phyloP scores from a whole-genome alignment of 2,797 vertebrate species.

The Lacerta viridis region DNA sequence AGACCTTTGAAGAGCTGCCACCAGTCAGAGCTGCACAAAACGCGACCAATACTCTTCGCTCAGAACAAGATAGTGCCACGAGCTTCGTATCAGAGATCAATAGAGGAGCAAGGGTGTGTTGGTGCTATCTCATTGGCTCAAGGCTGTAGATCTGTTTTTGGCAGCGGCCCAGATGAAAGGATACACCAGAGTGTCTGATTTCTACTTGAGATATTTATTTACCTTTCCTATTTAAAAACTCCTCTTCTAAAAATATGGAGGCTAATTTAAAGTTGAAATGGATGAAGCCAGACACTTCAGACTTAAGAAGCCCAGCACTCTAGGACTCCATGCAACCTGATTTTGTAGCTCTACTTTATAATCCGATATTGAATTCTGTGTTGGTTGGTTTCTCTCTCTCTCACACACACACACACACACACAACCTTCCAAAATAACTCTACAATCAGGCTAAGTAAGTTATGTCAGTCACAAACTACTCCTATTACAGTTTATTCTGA shows the following conservation, averaged over 20 bases:
- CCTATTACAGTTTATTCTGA: not conserved
- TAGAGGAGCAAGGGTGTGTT: no score
- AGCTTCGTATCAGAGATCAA: not conserved
- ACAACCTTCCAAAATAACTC: constrained; percentile 15
- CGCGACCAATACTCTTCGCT: not conserved
- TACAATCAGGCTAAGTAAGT: constrained; percentile 4
- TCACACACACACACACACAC: not conserved
- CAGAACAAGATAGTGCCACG: not conserved
- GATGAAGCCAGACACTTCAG: not conserved
- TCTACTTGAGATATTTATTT: not conserved
- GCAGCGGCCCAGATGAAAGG: not conserved
- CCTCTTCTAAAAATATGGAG: not conserved
- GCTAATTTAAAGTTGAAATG: not conserved
- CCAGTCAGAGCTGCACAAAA: not conserved
- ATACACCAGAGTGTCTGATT: not conserved
- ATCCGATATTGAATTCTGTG: not conserved
- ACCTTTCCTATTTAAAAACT: not conserved
- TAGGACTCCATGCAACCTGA: no score
- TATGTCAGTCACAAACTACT: not conserved
- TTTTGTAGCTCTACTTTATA: not conserved
- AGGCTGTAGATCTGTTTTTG: not conserved
- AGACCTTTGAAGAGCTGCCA: not conserved
- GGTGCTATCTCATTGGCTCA: not conserved
- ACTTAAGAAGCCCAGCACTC: not conserved
- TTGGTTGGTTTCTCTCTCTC: no score